phyloP scores from a whole-genome alignment of 2,113 vertebrate genomes.

The Gymnarchus niloticus region DNA sequence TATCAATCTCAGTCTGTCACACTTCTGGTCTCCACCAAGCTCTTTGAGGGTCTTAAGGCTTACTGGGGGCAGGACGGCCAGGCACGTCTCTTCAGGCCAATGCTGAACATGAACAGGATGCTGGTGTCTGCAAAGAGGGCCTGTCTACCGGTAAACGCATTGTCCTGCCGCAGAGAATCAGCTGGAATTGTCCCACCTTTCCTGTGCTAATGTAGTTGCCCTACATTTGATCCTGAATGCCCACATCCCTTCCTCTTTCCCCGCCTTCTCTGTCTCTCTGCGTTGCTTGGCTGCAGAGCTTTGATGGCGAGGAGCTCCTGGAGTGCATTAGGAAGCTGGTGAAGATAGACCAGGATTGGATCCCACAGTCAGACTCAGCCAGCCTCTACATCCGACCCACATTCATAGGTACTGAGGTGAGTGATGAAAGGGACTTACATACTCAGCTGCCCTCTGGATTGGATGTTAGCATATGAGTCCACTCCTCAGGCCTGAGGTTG shows the following conservation, averaged over 20 bases:
- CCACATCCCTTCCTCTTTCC: not conserved
- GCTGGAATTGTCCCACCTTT: not conserved
- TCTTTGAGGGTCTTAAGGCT: constrained; percentile 87
- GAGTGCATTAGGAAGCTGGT: constrained; percentile 78
- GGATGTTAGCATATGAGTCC: not conserved
- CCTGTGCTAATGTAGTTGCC: not conserved
- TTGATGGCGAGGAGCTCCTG: constrained; percentile 75
- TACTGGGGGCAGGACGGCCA: constrained; percentile 74
- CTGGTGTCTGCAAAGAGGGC: constrained; percentile 64
- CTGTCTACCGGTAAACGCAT: constrained; percentile 72
- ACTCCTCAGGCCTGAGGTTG: not conserved
- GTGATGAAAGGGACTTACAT: not conserved
- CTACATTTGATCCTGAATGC: not conserved
- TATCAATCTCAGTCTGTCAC: not conserved
- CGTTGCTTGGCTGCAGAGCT: constrained; percentile 55
- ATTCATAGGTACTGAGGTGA: constrained; percentile 76
- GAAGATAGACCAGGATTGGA: constrained; percentile 81
- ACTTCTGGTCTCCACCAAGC: constrained; percentile 44
- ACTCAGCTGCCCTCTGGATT: not conserved
- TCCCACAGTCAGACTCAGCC: constrained; percentile 65
- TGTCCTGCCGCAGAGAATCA: not conserved
- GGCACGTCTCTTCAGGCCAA: constrained; percentile 79
- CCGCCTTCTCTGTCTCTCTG: not conserved
- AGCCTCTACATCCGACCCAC: constrained; percentile 85
- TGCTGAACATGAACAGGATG: constrained; percentile 83